These are phyloP conservation scores for Rhinella marina DNA, from an alignment of 2,797 vertebrate genomes.

Conservation along the genomic window DNA sequence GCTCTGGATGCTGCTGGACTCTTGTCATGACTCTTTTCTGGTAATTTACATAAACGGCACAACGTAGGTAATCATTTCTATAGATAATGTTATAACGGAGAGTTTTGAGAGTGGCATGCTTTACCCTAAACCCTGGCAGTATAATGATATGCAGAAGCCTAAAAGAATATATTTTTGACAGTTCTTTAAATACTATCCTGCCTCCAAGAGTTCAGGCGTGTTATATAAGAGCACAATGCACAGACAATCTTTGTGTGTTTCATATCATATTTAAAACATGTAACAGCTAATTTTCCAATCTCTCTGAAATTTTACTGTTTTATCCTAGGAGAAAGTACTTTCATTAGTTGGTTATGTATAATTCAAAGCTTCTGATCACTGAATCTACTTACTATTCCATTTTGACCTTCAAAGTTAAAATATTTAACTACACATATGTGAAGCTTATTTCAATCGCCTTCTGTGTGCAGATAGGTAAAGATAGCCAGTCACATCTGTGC, in stretches of 20 bases:
- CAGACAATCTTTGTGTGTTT: constrained; percentile 25
- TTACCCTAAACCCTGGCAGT: too few species aligned
- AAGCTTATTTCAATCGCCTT: constrained; percentile 34
- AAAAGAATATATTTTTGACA: neutral
- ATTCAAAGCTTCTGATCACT: constrained; percentile 49
- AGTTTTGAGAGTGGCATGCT: too few species aligned
- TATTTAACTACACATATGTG: constrained; percentile 59
- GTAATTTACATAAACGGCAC: too few species aligned
- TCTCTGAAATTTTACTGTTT: constrained; percentile 46
- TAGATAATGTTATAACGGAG: too few species aligned
- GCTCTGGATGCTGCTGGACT: too few species aligned
- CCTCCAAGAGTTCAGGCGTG: neutral
- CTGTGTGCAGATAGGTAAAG: constrained; percentile 33
- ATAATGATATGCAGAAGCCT: too few species aligned
- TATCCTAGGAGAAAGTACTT: constrained; percentile 53
- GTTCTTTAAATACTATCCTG: neutral
- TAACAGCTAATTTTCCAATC: constrained; percentile 29
- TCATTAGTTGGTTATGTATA: constrained; percentile 58
- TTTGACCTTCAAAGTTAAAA: constrained; percentile 63
- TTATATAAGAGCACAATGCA: neutral
- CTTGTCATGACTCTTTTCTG: too few species aligned
- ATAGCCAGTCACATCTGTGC: constrained; percentile 49
- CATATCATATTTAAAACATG: constrained; percentile 54
- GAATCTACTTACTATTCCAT: constrained; percentile 52
- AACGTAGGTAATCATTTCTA: too few species aligned